phyloP scores from a whole-genome alignment of 2,113 vertebrate genomes.

The Madoqua kirkii region DNA sequence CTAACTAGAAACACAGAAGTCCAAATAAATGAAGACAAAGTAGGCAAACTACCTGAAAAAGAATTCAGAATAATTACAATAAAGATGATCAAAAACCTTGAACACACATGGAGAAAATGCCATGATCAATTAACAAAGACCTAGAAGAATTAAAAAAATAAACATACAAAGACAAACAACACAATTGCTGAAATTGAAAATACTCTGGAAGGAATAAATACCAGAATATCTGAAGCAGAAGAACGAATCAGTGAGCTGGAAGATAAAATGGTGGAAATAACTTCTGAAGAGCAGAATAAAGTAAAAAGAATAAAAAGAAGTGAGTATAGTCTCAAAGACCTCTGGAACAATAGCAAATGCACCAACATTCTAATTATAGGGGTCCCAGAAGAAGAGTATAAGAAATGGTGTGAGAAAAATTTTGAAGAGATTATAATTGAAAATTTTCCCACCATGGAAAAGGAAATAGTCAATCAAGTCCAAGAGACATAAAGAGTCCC shows the following conservation, averaged over 20 bases:
- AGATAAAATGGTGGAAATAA: neutral
- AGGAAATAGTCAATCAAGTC: neutral
- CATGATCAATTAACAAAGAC: neutral
- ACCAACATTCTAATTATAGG: neutral
- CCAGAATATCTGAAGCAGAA: neutral
- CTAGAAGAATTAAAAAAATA: neutral
- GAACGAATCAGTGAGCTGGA: neutral
- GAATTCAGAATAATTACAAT: neutral
- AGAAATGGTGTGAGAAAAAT: neutral
- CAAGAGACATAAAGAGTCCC: neutral
- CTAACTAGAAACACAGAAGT: neutral
- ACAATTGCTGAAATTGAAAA: neutral
- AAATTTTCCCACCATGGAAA: neutral
- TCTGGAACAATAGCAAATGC: neutral
- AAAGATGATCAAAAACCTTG: neutral
- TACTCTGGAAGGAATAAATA: neutral
- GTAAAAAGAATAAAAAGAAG: neutral
- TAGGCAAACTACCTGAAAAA: neutral
- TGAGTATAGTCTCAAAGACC: neutral
- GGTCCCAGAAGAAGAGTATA: neutral
- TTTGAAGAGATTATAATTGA: neutral
- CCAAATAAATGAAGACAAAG: neutral
- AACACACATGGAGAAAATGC: neutral
- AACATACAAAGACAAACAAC: neutral
- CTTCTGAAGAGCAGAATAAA: neutral